Conservation (phyloP, 1,140 invertebrate species). For the Heliothis virescens region DNA sequence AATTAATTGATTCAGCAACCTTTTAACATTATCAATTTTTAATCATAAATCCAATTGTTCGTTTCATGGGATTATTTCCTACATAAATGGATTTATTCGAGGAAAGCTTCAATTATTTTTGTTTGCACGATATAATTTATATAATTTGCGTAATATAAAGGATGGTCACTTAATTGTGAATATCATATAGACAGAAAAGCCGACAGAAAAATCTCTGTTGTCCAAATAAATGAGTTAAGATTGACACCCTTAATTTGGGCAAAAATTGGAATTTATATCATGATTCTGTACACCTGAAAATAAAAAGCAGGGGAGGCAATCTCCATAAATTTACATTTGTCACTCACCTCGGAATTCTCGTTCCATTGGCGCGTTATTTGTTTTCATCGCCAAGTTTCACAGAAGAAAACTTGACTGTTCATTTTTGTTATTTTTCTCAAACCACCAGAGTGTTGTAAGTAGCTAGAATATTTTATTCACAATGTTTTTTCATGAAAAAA, state of each 20-base stretch:
- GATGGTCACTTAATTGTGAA: not conserved
- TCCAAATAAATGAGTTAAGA: not conserved
- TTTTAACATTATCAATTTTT: too few relatives aligned
- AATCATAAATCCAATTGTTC: too few relatives aligned
- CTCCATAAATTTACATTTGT: slow-evolving; percentile 41
- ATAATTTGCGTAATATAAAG: not conserved
- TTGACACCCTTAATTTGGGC: not conserved
- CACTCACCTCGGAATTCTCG: slow-evolving; percentile 20
- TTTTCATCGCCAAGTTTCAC: not conserved
- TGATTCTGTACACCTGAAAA: slow-evolving; percentile 8
- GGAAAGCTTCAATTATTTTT: too few relatives aligned
- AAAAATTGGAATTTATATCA: slow-evolving; percentile 24
- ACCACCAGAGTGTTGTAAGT: not conserved
- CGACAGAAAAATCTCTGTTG: too few relatives aligned
- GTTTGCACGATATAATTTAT: too few relatives aligned
- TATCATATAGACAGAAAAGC: too few relatives aligned
- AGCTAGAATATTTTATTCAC: not conserved
- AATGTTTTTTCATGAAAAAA: not conserved
- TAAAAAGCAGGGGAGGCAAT: slow-evolving; percentile 19
- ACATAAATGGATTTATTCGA: too few relatives aligned
- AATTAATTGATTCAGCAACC: too few relatives aligned
- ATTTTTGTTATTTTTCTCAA: slow-evolving; percentile 20
- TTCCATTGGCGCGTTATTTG: slow-evolving; percentile 19
- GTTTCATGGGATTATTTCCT: too few relatives aligned
- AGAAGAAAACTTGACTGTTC: slow-evolving; percentile 19